Evolutionary conservation across 64 coral and sea anemone species (phyloP).

Genomic region (Stichodactyla mertensii): DNA sequence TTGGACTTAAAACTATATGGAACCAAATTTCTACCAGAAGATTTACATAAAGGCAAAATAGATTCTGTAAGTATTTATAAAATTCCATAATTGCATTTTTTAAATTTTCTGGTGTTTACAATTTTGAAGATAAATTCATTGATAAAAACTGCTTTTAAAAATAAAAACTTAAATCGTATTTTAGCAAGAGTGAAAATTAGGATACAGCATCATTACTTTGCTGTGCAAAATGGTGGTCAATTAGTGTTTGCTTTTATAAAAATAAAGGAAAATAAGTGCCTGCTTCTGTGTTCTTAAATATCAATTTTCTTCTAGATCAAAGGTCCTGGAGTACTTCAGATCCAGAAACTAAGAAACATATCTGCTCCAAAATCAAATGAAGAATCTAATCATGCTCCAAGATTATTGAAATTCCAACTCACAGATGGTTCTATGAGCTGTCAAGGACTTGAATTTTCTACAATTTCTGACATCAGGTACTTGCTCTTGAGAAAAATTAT

Average conservation of each 20-base stretch:
- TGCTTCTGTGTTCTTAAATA: neutral
- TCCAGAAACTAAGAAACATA: slow-evolving; percentile 90
- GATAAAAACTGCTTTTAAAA: neutral
- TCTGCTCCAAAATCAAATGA: slow-evolving; percentile 95
- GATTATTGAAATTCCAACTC: slow-evolving; percentile 76
- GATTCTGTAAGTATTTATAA: slow-evolving; percentile 37
- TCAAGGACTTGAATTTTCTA: slow-evolving; percentile 69
- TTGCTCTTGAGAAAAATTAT: neutral
- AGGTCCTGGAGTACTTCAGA: slow-evolving; percentile 90
- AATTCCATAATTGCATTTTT: neutral
- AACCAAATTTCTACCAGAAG: slow-evolving; percentile 56
- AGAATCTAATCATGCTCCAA: slow-evolving; percentile 85
- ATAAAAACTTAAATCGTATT: neutral
- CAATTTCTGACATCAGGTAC: slow-evolving; percentile 84
- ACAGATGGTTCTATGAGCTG: slow-evolving; percentile 83
- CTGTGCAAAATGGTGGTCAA: neutral
- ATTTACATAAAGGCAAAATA: slow-evolving; percentile 67
- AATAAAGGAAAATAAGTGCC: too few species aligned
- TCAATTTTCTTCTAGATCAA: slow-evolving; percentile 45
- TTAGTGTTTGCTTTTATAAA: too few species aligned
- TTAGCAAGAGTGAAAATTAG: neutral
- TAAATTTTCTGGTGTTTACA: neutral
- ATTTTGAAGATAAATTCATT: slow-evolving; percentile 13
- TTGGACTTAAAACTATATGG: slow-evolving; percentile 85
- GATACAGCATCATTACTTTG: neutral